Evolutionary conservation across 2,797 vertebrate genomes (phyloP).

Genomic region (Aphelocoma californica): DNA sequence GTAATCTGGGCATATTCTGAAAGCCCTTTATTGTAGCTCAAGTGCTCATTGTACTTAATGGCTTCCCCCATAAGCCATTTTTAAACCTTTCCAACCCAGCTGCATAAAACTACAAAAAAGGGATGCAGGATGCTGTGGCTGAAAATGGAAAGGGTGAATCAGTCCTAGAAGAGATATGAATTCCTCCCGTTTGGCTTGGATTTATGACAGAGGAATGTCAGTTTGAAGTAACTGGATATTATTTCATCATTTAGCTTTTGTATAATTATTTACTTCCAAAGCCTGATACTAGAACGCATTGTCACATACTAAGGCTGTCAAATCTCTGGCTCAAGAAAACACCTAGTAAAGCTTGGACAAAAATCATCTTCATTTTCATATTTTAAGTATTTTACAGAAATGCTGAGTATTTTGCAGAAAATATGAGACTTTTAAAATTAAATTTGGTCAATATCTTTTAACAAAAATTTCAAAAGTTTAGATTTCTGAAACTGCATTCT

Average conservation of each 20-base stretch:
- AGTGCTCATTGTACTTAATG: background rate
- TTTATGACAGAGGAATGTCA: background rate
- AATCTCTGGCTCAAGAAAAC: background rate
- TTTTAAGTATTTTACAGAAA: background rate
- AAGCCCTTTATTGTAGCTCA: background rate
- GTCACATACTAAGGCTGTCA: background rate
- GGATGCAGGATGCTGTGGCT: background rate
- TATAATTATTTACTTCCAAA: background rate
- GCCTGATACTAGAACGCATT: background rate
- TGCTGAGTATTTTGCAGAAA: background rate
- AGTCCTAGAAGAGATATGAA: background rate
- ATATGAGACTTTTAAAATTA: background rate
- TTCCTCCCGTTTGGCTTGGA: background rate
- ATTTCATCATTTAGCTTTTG: background rate
- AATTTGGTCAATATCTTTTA: background rate
- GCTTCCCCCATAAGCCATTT: background rate
- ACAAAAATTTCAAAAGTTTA: background rate
- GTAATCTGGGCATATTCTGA: slow-evolving; percentile 5
- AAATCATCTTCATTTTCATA: background rate
- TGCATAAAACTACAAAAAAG: background rate
- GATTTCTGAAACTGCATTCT: background rate
- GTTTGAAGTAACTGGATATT: background rate
- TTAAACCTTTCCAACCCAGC: slow-evolving; percentile 8
- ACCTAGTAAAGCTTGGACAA: background rate
- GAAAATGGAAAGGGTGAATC: background rate